phyloP scores from a whole-genome alignment of 2,888 invertebrate genomes.

The Cryptocephalus primarius region DNA sequence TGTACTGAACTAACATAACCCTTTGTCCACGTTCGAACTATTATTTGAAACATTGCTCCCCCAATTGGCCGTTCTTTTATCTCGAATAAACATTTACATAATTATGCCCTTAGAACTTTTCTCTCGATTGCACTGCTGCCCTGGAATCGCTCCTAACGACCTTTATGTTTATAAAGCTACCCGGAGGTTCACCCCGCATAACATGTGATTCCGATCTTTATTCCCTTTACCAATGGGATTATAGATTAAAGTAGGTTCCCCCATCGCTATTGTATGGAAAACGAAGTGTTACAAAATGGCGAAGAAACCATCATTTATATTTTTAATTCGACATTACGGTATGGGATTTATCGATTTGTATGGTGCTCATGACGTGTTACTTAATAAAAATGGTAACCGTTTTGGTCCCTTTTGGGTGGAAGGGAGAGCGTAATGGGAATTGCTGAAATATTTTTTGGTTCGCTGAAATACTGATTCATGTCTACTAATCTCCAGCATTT shows the following conservation, averaged over 20 bases:
- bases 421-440: too few species aligned
- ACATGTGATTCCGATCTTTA: not conserved
- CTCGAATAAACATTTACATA: too few species aligned
- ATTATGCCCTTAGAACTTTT: too few species aligned
- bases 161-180: not conserved
- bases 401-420: too few species aligned
- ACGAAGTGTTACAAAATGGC: not conserved
- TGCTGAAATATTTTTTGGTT: too few species aligned
- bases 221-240: not conserved
- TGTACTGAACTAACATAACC: too few species aligned
- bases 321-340: conserved; percentile 1
- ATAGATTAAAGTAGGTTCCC: not conserved
- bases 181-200: not conserved
- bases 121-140: not conserved
- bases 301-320: not conserved
- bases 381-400: too few species aligned
- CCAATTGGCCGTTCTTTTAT: too few species aligned
- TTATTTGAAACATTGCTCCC: too few species aligned
- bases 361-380: not conserved
- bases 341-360: not conserved
- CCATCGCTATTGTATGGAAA: not conserved
- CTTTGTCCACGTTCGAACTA: too few species aligned
- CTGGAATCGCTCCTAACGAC: not conserved
- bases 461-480: too few species aligned
- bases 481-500: too few species aligned